phyloP scores from a whole-genome alignment of 2,888 invertebrate genomes.

The Esperia sulphurella region DNA sequence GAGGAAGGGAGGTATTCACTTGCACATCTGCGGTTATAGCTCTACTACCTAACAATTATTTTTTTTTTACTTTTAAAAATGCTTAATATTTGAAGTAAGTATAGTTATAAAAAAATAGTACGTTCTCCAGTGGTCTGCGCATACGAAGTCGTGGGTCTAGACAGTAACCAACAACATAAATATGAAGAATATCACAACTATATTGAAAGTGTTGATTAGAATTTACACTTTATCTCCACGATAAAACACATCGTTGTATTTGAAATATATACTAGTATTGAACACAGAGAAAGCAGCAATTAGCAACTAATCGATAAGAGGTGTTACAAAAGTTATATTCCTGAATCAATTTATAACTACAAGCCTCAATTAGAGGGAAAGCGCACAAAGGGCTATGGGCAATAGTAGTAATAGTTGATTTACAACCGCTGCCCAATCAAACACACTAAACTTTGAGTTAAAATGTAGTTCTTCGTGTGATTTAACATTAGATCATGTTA shows the following conservation, averaged over 20 bases:
- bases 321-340: slow-evolving; percentile 71
- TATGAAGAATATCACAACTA: slow-evolving; percentile 28
- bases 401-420: background rate
- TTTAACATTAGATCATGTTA: too few relatives aligned
- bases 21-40: too few relatives aligned
- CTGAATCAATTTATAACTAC: slow-evolving; percentile 71
- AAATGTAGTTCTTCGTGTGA: too few relatives aligned
- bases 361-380: slow-evolving; percentile 73
- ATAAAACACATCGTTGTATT: slow-evolving; percentile 49
- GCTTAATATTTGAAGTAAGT: too few relatives aligned
- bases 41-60: too few relatives aligned
- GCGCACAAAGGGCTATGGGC: slow-evolving; percentile 53
- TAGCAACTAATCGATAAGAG: slow-evolving; percentile 57
- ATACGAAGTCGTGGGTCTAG: too few relatives aligned
- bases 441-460: background rate
- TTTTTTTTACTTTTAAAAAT: too few relatives aligned
- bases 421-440: background rate
- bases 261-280: slow-evolving; percentile 43
- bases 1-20: too few relatives aligned
- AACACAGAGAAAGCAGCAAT: slow-evolving; percentile 69
- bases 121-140: too few relatives aligned
- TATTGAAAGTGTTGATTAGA: slow-evolving; percentile 31
- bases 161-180: too few relatives aligned
- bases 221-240: slow-evolving; percentile 44
- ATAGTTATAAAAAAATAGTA: too few relatives aligned